Evolutionary conservation across 2,888 invertebrate species (phyloP), one percentile per base, ranked within the genome.

Genomic region (Xiphydria camelus): DNA sequence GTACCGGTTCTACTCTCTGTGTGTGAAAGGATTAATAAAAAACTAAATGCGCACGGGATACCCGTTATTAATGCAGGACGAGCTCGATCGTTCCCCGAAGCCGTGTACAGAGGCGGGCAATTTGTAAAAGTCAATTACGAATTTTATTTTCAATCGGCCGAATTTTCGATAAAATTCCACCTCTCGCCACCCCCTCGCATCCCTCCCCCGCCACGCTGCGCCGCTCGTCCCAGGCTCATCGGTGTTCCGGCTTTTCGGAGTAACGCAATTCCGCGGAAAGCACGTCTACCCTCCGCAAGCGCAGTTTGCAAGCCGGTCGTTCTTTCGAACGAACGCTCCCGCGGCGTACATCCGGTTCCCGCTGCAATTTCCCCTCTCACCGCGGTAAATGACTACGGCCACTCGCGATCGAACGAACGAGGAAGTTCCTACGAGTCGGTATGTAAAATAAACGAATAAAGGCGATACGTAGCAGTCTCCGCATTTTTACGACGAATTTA

Each of bases 261-360:
- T 18, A 38, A 49, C 40, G 56, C 51, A 60, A 60, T 60, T 55
- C 56, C 55, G 46, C 26, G 14, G 44, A 41, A 34, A 51, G 56
- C 58, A 57, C 55, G 53, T 53, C 57, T 55, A 54, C 55, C 40
- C 49, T 56, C 51, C 53, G 53, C 49, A 53, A 52, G 41, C 49
- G 57, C 54, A 56, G 56, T 60, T 60, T 58, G 58, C 55, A 54
- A 58, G 58, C 49, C 51, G 52, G 50, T 56, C 54, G 57, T 57
- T 61, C 56, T 59, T 61, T 57, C 50, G 33, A 18, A 21, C 15
- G 29, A 23, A 18, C 14, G 17, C 32, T 21, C 14, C 22, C 34
- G 26, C 33, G 46, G 41, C 41, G 37, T 6, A n/a, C n/a, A n/a
- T n/a, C n/a, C n/a, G n/a, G n/a, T n/a, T n/a, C n/a, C n/a, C n/a